Percentiles rank a stretch among this genome's conserved stretches.
These are phyloP conservation scores for Chelon auratus DNA, from an alignment of 2,797 vertebrate species.

Conservation along the genomic window DNA sequence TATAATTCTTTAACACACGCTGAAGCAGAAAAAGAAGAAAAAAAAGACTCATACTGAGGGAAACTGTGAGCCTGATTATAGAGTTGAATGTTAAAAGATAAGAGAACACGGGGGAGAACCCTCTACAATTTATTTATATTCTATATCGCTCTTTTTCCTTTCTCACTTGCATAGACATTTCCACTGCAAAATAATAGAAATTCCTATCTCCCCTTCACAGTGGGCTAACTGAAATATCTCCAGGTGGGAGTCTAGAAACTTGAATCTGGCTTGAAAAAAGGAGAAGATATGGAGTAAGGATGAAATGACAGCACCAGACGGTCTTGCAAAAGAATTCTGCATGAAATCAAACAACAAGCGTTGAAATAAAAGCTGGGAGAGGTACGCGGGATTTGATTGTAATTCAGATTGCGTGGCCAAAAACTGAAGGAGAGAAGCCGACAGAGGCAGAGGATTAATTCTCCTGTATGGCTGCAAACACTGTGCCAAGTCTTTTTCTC, in stretches of 20 bases:
- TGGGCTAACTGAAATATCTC: constrained; percentile 53
- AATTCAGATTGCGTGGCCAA: constrained; percentile 48
- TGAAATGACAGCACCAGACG: constrained; percentile 41
- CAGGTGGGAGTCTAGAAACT: constrained; percentile 28
- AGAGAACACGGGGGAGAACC: constrained; percentile 30
- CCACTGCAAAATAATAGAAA: constrained; percentile 51
- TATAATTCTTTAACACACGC: constrained; percentile 58
- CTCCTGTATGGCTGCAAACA: constrained; percentile 27
- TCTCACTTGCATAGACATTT: constrained; percentile 56
- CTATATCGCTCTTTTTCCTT: constrained; percentile 34
- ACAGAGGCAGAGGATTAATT: constrained; percentile 40
- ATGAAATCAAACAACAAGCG: constrained; percentile 47
- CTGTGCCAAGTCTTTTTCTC: constrained; percentile 12
- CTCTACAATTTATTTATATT: constrained; percentile 44
- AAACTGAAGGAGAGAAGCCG: constrained; percentile 38
- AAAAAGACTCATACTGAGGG: constrained; percentile 16
- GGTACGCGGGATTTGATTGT: constrained; percentile 33
- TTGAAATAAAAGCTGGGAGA: constrained; percentile 40
- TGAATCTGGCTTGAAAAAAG: constrained; percentile 36
- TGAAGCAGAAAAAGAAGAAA: constrained; percentile 33
- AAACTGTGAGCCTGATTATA: constrained; percentile 36
- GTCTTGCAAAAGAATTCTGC: constrained; percentile 40
- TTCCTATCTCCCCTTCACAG: constrained; percentile 44
- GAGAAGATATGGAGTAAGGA: constrained; percentile 15
- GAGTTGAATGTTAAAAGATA: constrained; percentile 40